Evolutionary conservation across 2,113 vertebrate genomes (phyloP).

Genomic region (Spheniscus mendiculus): DNA sequence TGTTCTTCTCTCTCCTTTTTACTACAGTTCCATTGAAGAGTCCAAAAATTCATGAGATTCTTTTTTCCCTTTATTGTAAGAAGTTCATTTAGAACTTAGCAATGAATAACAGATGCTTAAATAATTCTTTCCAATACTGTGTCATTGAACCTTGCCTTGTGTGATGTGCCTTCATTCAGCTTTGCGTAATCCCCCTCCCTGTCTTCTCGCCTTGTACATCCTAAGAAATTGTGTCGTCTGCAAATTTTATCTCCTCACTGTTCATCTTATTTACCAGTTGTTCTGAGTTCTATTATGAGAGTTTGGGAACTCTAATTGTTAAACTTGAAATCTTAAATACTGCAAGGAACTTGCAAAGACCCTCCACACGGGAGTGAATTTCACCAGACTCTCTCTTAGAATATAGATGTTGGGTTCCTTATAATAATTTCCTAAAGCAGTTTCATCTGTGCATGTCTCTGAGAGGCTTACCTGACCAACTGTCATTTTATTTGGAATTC

Average conservation of each 20-base stretch:
- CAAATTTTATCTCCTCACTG: background rate
- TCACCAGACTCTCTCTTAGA: background rate
- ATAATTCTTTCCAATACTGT: background rate
- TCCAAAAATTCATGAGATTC: background rate
- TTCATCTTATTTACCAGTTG: background rate
- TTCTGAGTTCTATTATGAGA: background rate
- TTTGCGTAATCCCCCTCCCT: background rate
- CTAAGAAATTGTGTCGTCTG: background rate
- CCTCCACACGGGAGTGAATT: background rate
- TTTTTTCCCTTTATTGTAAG: background rate
- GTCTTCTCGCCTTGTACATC: background rate
- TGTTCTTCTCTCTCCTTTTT: background rate
- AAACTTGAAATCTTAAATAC: background rate
- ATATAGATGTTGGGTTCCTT: background rate
- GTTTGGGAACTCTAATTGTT: background rate
- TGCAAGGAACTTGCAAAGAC: background rate
- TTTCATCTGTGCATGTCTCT: background rate
- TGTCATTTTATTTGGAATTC: constrained; percentile 33
- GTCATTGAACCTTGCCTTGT: background rate
- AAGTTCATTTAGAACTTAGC: background rate
- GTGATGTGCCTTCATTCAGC: background rate
- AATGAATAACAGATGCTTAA: background rate
- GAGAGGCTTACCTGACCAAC: background rate
- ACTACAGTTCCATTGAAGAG: background rate
- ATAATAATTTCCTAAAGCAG: constrained; percentile 2